Evolutionary conservation across 2,888 invertebrate genomes (phyloP), one percentile per base, ranked within the genome.

Genomic region (Zygaena filipendulae): DNA sequence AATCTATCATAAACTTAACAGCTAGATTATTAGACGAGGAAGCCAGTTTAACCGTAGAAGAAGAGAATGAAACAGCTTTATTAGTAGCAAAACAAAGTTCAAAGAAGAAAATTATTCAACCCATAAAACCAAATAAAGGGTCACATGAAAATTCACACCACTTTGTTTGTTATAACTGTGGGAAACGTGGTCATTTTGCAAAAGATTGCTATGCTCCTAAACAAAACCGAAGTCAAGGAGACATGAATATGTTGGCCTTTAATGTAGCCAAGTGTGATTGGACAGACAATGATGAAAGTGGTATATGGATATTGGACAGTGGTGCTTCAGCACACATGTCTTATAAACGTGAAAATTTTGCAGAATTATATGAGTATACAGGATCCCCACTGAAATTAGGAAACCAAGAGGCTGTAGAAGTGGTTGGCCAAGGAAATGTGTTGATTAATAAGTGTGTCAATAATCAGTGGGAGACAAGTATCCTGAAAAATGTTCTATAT

Each of bases 291-390:
- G n/a, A n/a, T n/a, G n/a, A n/a, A n/a, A n/a, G n/a, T n/a, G n/a
- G n/a, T n/a, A n/a, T n/a, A n/a, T n/a, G n/a, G n/a, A n/a, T n/a
- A n/a, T n/a, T n/a, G n/a, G 47, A 49, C 21, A 48, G 51, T 28
- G 49, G 48, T 29, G 43, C 41, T 1, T 47, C 45, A 2, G 35
- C 31, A 2, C 45, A 48, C 19, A 49, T 52, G 35, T 38, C 41
- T 0, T 43, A 13, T 25, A 39, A 29, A 21, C 33, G 30, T 6
- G 43, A 49, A 2, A 35, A 28, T n/a, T 45, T 46, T 25, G 2
- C 2, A 5, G 32, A 45, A 20, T 27, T 40, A 2, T 11, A 18
- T n/a, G 30, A 41, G 11, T 42, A 30, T 14, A 29, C 12, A 8
- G 23, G 39, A n/a, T 40, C 30, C 22, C 20, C 32, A 22, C 13